Evolutionary conservation across 2,888 invertebrate species (phyloP).

Genomic region (Augochlorella aurata): DNA sequence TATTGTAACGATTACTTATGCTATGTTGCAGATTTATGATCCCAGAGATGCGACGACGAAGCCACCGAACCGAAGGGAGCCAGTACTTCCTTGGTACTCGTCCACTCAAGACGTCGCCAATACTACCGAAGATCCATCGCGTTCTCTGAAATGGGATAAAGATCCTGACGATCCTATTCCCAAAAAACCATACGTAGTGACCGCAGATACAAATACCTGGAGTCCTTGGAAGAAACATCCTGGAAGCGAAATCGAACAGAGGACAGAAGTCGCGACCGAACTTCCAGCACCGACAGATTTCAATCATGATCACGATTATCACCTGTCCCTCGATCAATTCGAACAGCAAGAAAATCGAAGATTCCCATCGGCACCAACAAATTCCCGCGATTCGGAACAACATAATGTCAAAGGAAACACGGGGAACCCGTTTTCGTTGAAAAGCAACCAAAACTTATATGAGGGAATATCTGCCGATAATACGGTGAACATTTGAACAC

Average conservation of each 20-base stretch:
- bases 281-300: not conserved
- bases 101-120: conserved; percentile 35
- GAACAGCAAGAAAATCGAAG: conserved; percentile 33
- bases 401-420: not conserved
- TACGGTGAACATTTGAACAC: conserved; percentile 63
- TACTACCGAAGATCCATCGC: conserved; percentile 29
- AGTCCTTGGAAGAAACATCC: conserved; percentile 58
- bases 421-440: not conserved
- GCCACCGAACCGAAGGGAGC: conserved; percentile 66
- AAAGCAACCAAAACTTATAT: conserved; percentile 63
- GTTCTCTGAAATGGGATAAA: conserved; percentile 53
- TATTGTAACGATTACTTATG: conserved; percentile 7
- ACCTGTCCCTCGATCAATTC: conserved; percentile 25
- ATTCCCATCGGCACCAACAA: not conserved
- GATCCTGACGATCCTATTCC: conserved; percentile 20
- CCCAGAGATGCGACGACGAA: conserved; percentile 68
- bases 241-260: conserved; percentile 62
- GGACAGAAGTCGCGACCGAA: conserved; percentile 44
- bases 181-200: conserved; percentile 32
- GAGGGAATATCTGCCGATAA: conserved; percentile 72
- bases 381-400: not conserved
- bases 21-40: conserved; percentile 49
- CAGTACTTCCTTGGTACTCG: conserved; percentile 66
- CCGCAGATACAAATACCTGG: conserved; percentile 45
- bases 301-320: conserved; percentile 25